These are phyloP conservation scores for Trachelus iudaicus DNA, from an alignment of 2,888 invertebrate genomes.

Conservation along the genomic window DNA sequence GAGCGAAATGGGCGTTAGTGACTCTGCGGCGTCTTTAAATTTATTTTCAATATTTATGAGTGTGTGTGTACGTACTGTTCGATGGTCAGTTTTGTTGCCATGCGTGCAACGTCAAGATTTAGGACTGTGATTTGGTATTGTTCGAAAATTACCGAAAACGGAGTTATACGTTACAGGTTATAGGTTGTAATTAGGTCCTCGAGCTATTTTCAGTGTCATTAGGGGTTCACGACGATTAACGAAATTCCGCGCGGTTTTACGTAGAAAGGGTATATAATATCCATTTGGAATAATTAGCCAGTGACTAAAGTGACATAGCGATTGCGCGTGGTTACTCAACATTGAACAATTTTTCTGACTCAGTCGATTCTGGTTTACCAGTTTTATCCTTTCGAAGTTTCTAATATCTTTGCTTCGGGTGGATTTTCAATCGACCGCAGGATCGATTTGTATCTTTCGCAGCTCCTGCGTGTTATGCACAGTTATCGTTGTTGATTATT, in stretches of 20 bases:
- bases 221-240: not conserved
- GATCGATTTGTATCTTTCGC: not conserved
- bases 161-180: constrained; percentile 1
- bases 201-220: not conserved
- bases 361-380: not conserved
- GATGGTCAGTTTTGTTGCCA: not conserved
- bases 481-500: not conserved
- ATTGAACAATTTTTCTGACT: not conserved
- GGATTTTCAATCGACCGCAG: not conserved
- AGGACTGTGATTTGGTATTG: not conserved
- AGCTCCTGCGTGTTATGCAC: not conserved
- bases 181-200: not conserved
- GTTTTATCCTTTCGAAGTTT: not conserved
- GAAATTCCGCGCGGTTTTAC: not conserved
- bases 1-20: not conserved
- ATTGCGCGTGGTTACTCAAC: not conserved
- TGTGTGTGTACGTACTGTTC: not conserved
- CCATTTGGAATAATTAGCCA: not conserved
- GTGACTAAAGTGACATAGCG: not conserved
- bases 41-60: constrained; percentile 11
- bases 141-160: constrained; percentile 19
- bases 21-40: not conserved
- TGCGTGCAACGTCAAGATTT: not conserved
- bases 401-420: not conserved
- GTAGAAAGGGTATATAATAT: not conserved